Percentiles rank a stretch among this genome's conserved stretches.
Conservation (phyloP, 2,888 invertebrate genomes). For the Dolichopus griseipennis region DNA sequence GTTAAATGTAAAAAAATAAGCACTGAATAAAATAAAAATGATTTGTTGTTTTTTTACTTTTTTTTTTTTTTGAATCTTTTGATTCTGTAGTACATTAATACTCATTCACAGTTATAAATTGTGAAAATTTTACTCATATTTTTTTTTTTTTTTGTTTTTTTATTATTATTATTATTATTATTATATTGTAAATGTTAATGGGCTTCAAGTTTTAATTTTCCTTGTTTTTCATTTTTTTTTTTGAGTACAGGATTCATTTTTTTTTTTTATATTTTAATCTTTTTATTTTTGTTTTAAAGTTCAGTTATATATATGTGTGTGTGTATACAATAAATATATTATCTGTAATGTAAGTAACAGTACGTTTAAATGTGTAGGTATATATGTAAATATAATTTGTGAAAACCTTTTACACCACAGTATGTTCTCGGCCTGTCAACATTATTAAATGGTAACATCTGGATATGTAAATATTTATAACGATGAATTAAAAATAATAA, state of each 20-base stretch:
- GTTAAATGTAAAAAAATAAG: not conserved
- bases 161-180: too few species aligned
- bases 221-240: not conserved
- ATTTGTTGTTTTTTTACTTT: too few species aligned
- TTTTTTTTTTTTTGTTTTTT: too few species aligned
- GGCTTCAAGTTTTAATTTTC: conserved; percentile 4
- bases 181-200: not conserved
- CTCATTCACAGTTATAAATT: too few species aligned
- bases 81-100: too few species aligned
- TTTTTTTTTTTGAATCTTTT: too few species aligned
- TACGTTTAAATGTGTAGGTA: not conserved
- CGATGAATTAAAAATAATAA: conserved; percentile 2
- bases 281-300: not conserved
- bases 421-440: conserved; percentile 8
- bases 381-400: not conserved
- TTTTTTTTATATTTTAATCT: not conserved
- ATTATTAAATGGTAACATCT: conserved; percentile 9
- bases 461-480: conserved; percentile 10
- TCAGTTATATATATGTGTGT: not conserved
- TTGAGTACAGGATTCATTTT: not conserved
- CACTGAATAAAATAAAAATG: not conserved
- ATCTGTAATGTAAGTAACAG: not conserved
- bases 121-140: too few species aligned
- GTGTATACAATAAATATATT: not conserved
- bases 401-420: not conserved